Evolutionary conservation across 1,140 invertebrate genomes (phyloP), one percentile per base, ranked within the genome.

Genomic region (Drosophila parabipectinata): DNA sequence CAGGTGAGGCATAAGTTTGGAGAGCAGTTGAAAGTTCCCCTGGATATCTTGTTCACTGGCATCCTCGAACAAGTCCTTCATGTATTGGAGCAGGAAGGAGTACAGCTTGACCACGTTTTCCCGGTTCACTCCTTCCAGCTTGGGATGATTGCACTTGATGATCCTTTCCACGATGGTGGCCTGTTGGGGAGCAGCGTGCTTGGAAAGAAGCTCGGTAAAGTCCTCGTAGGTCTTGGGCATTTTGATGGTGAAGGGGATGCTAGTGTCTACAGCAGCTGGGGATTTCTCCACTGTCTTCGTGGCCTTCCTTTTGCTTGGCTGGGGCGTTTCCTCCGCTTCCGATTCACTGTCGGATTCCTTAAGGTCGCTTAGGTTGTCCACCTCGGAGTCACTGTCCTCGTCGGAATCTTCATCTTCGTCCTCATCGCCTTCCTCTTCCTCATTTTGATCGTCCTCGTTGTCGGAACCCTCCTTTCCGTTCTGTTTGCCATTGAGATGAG

Each of bases 131-230:
- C 94, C 94, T 15, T 94, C 94, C 47, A 97, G 91, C 85, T 95
- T 95, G 34, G 95, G 95, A 91, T 98, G 95, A 92, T 97, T 96
- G 75, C 95, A 96, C 92, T 97, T 97, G 45, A 98, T 95, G 73
- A 98, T 95, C 79, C 97, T 94, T 74, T 97, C 95, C 52, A 98
- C 78, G 8, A 98, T 95, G 6, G 94, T 93, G 2, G 93, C 92
- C 72, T 97, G 95, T 75, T 97, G 95, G 71, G 96, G 94, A 5
- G 94, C 91, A 34, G 93, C 93, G 62, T 95, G 94, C 21, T 94
- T 92, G 48, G 93, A 83, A 34, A 98, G 90, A 45, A 96, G 78
- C 76, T 94, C 92, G 85, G 95, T 90, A 39, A 97, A 94, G 72
- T 94, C 94, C 64, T 96, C 94, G 84, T 95, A 96, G 34, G 77